Percentiles rank a stretch among this genome's conserved stretches.
Evolutionary conservation across 2,888 invertebrate genomes (phyloP).

Genomic region (Dicyrtomina minuta): DNA sequence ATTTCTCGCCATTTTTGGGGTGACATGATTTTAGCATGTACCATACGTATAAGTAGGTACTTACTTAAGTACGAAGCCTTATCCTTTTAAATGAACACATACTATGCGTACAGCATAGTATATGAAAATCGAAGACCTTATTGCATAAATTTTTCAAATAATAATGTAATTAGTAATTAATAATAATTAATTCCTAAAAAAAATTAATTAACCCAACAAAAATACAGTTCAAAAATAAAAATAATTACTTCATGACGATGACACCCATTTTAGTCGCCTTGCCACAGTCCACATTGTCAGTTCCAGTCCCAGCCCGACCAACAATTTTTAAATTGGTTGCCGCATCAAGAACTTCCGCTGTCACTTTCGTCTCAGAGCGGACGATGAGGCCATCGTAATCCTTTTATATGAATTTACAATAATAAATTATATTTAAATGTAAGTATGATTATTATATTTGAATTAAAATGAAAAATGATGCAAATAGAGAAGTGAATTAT

Average conservation of each 20-base stretch:
- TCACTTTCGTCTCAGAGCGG: conserved; percentile 91
- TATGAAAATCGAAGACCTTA: no score
- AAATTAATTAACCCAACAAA: not conserved
- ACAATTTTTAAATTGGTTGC: conserved; percentile 78
- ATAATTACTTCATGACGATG: conserved; percentile 86
- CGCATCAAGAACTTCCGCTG: conserved; percentile 74
- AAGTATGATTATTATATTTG: not conserved
- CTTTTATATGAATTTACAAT: conserved; percentile 64
- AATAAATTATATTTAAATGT: not conserved
- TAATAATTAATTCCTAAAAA: not conserved
- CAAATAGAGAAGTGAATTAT: no score
- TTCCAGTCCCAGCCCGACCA: conserved; percentile 96
- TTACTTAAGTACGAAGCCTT: no score
- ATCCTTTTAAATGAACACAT: no score
- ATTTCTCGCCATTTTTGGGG: no score
- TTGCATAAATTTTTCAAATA: no score
- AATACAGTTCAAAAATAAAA: not conserved
- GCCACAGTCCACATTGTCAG: conserved; percentile 92
- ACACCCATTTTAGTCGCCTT: conserved; percentile 82
- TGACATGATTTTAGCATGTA: no score
- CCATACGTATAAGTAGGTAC: no score
- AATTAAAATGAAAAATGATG: conserved; percentile 11
- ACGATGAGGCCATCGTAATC: conserved; percentile 88
- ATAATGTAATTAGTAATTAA: no score
- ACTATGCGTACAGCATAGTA: no score